phyloP scores from a whole-genome alignment of 2,797 vertebrate species.

The Eospalax fontanierii region DNA sequence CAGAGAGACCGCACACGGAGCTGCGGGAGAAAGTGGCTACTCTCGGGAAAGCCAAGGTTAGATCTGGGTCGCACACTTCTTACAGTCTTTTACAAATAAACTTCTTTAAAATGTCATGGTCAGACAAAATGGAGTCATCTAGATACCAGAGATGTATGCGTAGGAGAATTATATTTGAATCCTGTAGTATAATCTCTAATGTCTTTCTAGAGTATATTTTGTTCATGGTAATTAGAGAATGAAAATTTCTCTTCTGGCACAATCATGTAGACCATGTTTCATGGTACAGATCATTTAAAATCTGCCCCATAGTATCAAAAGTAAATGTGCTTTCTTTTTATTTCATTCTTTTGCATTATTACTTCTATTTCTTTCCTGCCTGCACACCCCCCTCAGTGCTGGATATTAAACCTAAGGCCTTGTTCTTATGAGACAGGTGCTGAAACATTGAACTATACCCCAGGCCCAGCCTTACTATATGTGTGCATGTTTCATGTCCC shows the following conservation, averaged over 20 bases:
- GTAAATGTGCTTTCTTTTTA: neutral
- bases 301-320: neutral
- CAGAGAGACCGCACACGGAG: conserved; percentile 94
- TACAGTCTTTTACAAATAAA: accelerated
- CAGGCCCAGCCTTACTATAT: neutral
- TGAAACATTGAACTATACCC: neutral
- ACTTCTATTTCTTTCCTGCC: neutral
- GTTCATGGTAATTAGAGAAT: neutral
- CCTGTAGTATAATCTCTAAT: neutral
- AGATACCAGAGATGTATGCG: accelerated
- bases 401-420: neutral
- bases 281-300: neutral
- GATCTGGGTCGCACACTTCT: neutral
- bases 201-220: neutral
- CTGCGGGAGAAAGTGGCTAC: conserved; percentile 96
- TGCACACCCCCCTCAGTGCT: neutral
- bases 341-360: neutral
- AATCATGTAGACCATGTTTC: neutral
- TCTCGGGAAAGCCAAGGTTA: conserved; percentile 96
- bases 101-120: accelerated
- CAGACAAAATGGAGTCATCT: accelerated
- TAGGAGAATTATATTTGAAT: no score
- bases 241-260: neutral
- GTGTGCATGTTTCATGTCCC: neutral
- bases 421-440: accelerated